Percentiles rank a stretch among this genome's conserved stretches.
phyloP scores from a whole-genome alignment of 2,113 vertebrate species.

The Pipra filicauda region DNA sequence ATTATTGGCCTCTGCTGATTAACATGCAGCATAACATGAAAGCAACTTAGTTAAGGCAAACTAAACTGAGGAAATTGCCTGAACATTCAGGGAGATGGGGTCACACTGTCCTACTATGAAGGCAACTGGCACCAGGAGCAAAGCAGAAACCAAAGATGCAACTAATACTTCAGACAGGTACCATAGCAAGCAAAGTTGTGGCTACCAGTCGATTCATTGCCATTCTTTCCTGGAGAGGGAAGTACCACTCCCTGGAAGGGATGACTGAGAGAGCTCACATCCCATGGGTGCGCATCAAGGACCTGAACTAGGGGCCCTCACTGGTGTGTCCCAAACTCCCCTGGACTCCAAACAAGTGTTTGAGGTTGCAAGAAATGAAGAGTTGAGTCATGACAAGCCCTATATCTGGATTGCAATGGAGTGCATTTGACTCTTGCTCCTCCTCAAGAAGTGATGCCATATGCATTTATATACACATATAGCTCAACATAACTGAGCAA shows the following conservation, averaged over 20 bases:
- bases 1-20: not conserved
- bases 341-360: not conserved
- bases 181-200: not conserved
- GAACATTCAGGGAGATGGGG: not conserved
- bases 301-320: accelerated
- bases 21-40: not conserved
- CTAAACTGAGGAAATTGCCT: not conserved
- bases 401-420: accelerated
- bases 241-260: accelerated
- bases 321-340: not conserved
- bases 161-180: not conserved
- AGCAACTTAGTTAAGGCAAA: not conserved
- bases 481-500: not conserved
- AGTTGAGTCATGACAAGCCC: not conserved
- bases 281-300: accelerated
- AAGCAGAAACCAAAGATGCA: not conserved
- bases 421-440: accelerated
- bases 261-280: not conserved
- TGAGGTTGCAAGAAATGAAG: not conserved
- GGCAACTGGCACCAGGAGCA: not conserved
- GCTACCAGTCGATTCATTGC: not conserved
- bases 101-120: not conserved
- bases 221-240: not conserved
- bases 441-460: not conserved
- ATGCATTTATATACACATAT: not conserved